Base-by-base conservation (phyloP, 2,113 vertebrate species). In the Pachycephala philippinensis region DNA sequence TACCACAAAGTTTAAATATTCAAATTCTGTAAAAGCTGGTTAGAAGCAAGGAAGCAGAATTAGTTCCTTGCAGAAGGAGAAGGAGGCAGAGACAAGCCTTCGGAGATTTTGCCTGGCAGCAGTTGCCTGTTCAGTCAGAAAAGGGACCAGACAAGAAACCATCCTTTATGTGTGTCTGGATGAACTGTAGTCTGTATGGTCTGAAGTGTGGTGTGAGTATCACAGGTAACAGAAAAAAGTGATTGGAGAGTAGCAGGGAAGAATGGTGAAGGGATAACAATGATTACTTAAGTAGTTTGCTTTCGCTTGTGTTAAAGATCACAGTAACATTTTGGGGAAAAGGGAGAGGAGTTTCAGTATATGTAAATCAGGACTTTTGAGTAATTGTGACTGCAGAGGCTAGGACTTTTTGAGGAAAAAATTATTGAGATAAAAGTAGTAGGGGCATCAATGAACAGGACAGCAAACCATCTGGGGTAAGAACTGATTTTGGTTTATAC, bases 181-280 rank as follows among this genome's bases (percentile, higher is more conserved):
- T 75, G 44, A 60, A 52, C 16, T 0, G 0, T 17, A 35, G 24
- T n/a, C 26, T 22, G 0, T 35, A 30, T 11, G 39, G 13, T 81
- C 39, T 86, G 64, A 45, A 70, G 11, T 65, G 63, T 57, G 31
- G 10, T 12, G 44, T 14, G 8, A 20, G 4, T 82, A 5, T 52
- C 27, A 24, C 1, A 86, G 28, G 37, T 47, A 65, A 50, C 6
- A 70, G 47, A 54, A 84, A 54, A 87, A 42, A 12, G 18, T 10
- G 7, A 52, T 24, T 40, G 15, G 13, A 76, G 23, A 86, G 15
- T 17, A 86, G 5, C 50, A 49, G 22, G 33, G 12, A 71, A 83
- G 14, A 64, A 37, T 26, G 35, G 47, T 30, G 30, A 47, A 89
- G 13, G 24, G 21, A 24, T 68, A 64, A 71, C 49, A 31, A 65